phyloP scores from a whole-genome alignment of 2,797 vertebrate genomes.

The Sebastes vulpes region DNA sequence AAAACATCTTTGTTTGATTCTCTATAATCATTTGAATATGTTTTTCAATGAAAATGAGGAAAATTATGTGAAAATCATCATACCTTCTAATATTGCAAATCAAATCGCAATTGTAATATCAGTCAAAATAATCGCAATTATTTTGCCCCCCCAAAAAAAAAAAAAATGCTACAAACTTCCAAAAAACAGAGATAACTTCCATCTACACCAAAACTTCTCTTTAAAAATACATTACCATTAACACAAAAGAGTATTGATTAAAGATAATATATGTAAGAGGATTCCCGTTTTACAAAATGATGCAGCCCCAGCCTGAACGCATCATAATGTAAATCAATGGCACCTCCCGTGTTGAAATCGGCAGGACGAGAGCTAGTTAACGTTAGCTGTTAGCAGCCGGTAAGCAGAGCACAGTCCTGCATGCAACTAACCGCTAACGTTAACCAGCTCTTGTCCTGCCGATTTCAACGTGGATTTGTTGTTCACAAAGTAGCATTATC shows the following conservation, averaged over 20 bases:
- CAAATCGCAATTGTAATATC: too few species aligned
- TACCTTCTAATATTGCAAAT: background rate
- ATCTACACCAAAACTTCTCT: constrained; percentile 87
- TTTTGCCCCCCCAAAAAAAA: constrained; percentile 11
- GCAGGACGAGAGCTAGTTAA: too few species aligned
- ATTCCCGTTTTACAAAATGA: constrained; percentile 18
- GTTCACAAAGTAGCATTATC: too few species aligned
- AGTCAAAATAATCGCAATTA: background rate
- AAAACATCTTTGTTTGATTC: too few species aligned
- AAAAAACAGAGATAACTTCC: constrained; percentile 80
- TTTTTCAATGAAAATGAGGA: too few species aligned
- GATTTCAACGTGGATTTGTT: background rate
- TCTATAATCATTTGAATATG: too few species aligned
- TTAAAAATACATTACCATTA: constrained; percentile 89
- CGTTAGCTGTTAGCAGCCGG: too few species aligned
- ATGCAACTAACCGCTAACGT: background rate
- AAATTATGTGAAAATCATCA: background rate
- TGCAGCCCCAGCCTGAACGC: too few species aligned
- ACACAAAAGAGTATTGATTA: constrained; percentile 80
- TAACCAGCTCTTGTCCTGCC: background rate
- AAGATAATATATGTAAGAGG: constrained; percentile 77
- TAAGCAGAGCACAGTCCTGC: too few species aligned
- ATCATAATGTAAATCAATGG: background rate
- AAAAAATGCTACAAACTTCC: constrained; percentile 82
- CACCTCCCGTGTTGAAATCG: background rate